Percentiles rank a stretch among this genome's conserved stretches.
phyloP scores from a whole-genome alignment of 2,797 vertebrate species.

The Anguilla obscura region DNA sequence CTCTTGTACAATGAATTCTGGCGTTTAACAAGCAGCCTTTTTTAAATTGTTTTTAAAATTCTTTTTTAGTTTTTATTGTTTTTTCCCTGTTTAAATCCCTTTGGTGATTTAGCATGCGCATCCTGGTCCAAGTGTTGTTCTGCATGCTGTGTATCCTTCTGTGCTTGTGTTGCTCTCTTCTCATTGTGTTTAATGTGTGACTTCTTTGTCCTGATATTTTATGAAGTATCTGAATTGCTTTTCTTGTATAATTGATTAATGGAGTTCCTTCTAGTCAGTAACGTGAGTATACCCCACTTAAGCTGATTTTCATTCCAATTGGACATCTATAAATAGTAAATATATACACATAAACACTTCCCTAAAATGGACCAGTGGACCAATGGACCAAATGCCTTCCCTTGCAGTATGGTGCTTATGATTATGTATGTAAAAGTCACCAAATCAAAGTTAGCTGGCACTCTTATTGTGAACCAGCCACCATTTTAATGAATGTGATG shows the following conservation, averaged over 20 bases:
- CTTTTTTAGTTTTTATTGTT: not conserved
- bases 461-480: not conserved
- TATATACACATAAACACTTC: not conserved
- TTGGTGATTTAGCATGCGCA: conserved; percentile 64
- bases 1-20: not conserved
- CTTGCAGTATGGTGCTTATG: not conserved
- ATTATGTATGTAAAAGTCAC: not conserved
- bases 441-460: conserved; percentile 4
- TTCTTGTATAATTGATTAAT: conserved; percentile 53
- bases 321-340: conserved; percentile 15
- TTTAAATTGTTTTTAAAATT: not conserved
- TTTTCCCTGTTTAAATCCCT: conserved; percentile 33
- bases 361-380: not conserved
- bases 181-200: conserved; percentile 54
- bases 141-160: conserved; percentile 49
- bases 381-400: not conserved
- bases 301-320: conserved; percentile 9
- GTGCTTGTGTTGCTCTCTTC: conserved; percentile 45
- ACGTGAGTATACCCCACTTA: conserved; percentile 42
- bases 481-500: not conserved
- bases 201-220: conserved; percentile 52
- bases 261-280: conserved; percentile 46
- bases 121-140: conserved; percentile 57
- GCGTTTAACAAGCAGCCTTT: conserved; percentile 11
- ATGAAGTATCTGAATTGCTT: conserved; percentile 56